A percentile compares a stretch with the other conserved stretches of the same genome.
Evolutionary conservation across 2,888 invertebrate species (phyloP).

Genomic region (Anodontia alba): DNA sequence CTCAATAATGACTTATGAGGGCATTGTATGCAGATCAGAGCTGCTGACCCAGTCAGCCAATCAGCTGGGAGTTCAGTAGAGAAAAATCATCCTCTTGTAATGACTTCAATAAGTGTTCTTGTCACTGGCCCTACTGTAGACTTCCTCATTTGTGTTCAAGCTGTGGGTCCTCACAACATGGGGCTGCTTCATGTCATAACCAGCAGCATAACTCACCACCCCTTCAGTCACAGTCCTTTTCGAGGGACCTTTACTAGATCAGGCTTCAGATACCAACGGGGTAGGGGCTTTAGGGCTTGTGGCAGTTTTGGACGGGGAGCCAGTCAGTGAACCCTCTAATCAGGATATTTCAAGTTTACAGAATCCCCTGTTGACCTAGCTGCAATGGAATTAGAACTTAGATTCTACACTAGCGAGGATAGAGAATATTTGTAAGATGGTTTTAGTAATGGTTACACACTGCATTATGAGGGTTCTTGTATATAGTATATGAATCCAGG

Average conservation of each 20-base stretch:
- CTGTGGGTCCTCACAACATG: conserved; percentile 11
- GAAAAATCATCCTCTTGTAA: conserved; percentile 19
- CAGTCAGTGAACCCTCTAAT: conserved; percentile 1
- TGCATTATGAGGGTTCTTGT: too few relatives aligned
- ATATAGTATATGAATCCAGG: too few relatives aligned
- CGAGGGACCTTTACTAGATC: background rate
- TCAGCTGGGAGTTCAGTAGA: too few relatives aligned
- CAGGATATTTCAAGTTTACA: background rate
- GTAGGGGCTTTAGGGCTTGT: too few relatives aligned
- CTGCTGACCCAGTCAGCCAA: too few relatives aligned
- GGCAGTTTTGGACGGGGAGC: background rate
- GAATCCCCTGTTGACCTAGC: background rate
- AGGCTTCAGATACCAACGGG: too few relatives aligned
- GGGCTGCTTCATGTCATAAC: too few relatives aligned
- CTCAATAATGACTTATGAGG: conserved; percentile 43
- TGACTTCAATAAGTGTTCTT: conserved; percentile 29
- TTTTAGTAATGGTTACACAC: background rate
- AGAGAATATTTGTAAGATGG: too few relatives aligned
- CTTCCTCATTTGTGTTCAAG: conserved; percentile 30
- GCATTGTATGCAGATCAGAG: conserved; percentile 35
- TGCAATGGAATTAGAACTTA: conserved; percentile 1
- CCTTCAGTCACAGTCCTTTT: background rate
- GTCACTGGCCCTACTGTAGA: conserved; percentile 33
- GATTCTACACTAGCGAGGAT: background rate
- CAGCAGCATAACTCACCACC: background rate